Evolutionary conservation across 2,888 invertebrate genomes (phyloP), one percentile per base, ranked within the genome.

Genomic region (Iselma pallidipennis): DNA sequence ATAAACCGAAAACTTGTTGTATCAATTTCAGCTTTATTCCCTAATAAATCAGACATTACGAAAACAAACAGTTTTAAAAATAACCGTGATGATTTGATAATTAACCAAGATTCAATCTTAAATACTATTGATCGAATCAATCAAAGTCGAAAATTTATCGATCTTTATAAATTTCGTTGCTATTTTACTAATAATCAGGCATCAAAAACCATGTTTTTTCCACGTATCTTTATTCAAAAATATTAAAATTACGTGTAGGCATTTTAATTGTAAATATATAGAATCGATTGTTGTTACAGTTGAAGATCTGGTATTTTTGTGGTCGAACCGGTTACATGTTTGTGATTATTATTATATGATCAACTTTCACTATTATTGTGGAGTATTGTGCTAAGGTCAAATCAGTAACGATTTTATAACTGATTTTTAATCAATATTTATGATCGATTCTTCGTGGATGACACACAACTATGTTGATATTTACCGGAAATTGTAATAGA

Each of bases 311-410:
- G 72, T 69, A 71, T 73, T 74, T n/a, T 69, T 68, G 70, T 69
- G 71, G 71, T 73, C 57, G 55, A 72, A 74, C 74, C 74, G 73
- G 75, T 74, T 74, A 65, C 56, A 60, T n/a, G 63, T 59, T 55
- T 63, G 59, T 57, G 55, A 66, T 69, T 63, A 61, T 66, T 69
- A 66, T 61, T 66, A 67, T 69, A 66, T 72, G 71, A 71, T 72
- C 74, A 74, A 76, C 76, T 76, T 76, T 76, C 76, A 75, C 76
- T 74, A 71, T 66, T 67, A 66, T 68, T 65, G 53, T 29, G 49
- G 59, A 63, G 9, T 25, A 50, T 56, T 50, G 58, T 61, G 33
- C n/a, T 61, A 65, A 65, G 61, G 65, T 61, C 65, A 55, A 68
- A 65, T 63, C 55, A 61, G 70, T 73, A 74, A 75, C 73, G 74